Conservation (phyloP, 2,797 vertebrate genomes). For the Lutjanus argentimaculatus region DNA sequence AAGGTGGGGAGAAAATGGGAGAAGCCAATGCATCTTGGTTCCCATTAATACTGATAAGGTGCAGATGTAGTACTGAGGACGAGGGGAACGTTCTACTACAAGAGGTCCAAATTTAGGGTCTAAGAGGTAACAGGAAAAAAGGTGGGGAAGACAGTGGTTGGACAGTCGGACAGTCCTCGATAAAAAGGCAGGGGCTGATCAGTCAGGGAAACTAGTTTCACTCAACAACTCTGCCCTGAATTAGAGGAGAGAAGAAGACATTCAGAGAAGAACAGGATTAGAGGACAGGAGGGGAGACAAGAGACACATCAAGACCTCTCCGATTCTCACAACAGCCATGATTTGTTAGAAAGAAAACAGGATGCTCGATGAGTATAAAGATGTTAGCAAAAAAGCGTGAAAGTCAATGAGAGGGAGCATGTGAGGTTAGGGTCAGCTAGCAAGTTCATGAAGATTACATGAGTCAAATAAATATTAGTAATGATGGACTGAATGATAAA, state of each 20-base stretch:
- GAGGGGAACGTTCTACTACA: slow-evolving; percentile 50
- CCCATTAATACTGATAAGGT: slow-evolving; percentile 68
- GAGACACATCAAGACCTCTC: slow-evolving; percentile 74
- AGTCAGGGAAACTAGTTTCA: slow-evolving; percentile 92
- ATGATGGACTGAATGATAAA: neutral
- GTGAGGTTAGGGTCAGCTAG: slow-evolving; percentile 6
- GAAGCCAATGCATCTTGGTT: slow-evolving; percentile 53
- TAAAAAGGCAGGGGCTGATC: slow-evolving; percentile 87
- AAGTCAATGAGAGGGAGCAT: neutral
- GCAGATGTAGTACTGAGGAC: slow-evolving; percentile 60
- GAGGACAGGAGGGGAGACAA: slow-evolving; percentile 62
- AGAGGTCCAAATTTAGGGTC: slow-evolving; percentile 77
- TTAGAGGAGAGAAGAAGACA: slow-evolving; percentile 90
- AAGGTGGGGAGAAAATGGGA: slow-evolving; percentile 24
- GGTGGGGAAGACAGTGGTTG: slow-evolving; percentile 75
- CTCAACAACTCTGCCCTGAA: slow-evolving; percentile 92
- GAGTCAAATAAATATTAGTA: neutral
- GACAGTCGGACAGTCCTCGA: slow-evolving; percentile 86
- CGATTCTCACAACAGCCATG: slow-evolving; percentile 44
- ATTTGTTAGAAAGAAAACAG: slow-evolving; percentile 38
- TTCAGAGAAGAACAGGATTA: slow-evolving; percentile 81
- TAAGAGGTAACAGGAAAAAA: slow-evolving; percentile 65
- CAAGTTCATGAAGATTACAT: neutral
- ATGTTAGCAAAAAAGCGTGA: slow-evolving; percentile 27
- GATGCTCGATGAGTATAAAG: neutral